Conservation (phyloP, 2,113 vertebrate genomes). For the Megaceryle torquata region DNA sequence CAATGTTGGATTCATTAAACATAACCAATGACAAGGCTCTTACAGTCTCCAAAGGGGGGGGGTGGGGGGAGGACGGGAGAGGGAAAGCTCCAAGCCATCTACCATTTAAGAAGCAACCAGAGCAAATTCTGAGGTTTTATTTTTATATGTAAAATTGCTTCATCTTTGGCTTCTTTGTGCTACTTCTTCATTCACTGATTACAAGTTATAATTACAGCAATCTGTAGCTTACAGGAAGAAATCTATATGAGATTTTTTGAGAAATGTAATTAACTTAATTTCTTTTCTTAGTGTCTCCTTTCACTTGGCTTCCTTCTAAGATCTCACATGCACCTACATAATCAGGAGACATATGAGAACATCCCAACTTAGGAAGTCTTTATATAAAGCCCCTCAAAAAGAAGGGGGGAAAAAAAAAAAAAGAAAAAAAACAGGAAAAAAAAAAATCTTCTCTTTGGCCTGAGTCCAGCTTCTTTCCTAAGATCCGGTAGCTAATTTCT, state of each 20-base stretch:
- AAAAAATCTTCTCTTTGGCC: not conserved
- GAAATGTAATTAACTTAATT: not conserved
- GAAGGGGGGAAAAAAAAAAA: not conserved
- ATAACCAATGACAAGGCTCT: not conserved
- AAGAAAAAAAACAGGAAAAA: not conserved
- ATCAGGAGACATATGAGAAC: not conserved
- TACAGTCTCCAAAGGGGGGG: not conserved
- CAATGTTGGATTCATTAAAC: not conserved
- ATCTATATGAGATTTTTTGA: not conserved
- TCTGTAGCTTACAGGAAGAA: not conserved
- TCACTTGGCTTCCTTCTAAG: not conserved
- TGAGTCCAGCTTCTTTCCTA: not conserved
- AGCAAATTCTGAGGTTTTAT: not conserved
- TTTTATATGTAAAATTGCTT: not conserved
- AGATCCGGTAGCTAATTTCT: not conserved
- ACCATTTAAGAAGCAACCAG: not conserved
- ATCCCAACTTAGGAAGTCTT: not conserved
- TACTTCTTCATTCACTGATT: not conserved
- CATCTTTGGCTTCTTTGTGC: not conserved
- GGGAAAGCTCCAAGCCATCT: not conserved
- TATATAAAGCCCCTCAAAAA: not conserved
- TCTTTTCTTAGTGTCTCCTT: not conserved
- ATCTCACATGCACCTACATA: not conserved
- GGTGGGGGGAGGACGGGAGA: fast-evolving
- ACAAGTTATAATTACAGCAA: not conserved